A percentile compares a stretch with the other conserved stretches of the same genome.
Conservation (phyloP, 2,797 vertebrate species). For the Sphenodon punctatus region DNA sequence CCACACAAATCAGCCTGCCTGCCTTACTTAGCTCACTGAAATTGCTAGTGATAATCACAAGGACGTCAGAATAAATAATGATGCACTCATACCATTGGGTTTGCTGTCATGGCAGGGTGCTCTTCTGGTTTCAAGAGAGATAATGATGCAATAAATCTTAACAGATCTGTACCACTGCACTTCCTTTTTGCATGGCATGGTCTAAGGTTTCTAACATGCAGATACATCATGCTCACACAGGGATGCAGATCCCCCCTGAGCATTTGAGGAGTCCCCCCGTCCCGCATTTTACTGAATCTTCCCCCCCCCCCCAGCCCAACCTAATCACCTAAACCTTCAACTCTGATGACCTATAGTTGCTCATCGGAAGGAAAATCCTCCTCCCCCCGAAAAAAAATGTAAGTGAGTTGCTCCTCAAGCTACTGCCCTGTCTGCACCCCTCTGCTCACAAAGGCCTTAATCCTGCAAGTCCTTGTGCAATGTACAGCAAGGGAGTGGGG, state of each 20-base stretch:
- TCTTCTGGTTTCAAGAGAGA: slow-evolving; percentile 20
- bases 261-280: too few species aligned
- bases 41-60: neutral
- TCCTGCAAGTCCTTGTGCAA: neutral
- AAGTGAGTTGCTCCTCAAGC: too few species aligned
- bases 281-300: too few species aligned
- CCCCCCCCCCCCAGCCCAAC: too few species aligned
- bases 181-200: accelerated
- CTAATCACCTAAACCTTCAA: too few species aligned
- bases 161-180: neutral
- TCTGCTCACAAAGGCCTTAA: neutral
- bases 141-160: slow-evolving; percentile 49
- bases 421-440: too few species aligned
- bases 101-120: neutral
- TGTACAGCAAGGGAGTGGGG: too few species aligned
- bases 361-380: too few species aligned
- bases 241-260: too few species aligned
- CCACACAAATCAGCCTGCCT: neutral
- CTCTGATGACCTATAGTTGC: too few species aligned
- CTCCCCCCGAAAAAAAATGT: too few species aligned
- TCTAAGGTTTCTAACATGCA: neutral
- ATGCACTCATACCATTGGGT: slow-evolving; percentile 22
- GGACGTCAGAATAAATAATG: neutral
- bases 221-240: neutral
- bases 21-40: neutral